phyloP scores from a whole-genome alignment of 2,797 vertebrate species.

The Vultur gryphus region DNA sequence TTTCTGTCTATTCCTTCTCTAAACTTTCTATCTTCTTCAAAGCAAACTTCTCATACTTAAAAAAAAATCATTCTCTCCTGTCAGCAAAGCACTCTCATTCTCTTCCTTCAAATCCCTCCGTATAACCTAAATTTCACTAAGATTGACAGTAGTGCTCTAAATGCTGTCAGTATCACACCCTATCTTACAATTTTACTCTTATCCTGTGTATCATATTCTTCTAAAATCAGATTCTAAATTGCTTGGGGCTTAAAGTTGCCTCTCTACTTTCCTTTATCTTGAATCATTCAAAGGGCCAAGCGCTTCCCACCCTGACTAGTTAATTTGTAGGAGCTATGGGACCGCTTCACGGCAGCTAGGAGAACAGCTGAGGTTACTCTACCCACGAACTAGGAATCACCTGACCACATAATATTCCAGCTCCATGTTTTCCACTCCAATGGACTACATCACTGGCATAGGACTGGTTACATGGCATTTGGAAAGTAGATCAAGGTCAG shows the following conservation, averaged over 20 bases:
- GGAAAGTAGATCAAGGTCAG: background rate
- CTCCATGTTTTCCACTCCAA: background rate
- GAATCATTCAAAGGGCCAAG: background rate
- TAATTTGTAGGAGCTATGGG: background rate
- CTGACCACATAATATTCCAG: background rate
- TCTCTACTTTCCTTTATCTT: constrained; percentile 1
- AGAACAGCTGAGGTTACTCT: background rate
- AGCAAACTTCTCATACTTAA: background rate
- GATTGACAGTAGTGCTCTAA: constrained; percentile 35
- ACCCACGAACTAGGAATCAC: background rate
- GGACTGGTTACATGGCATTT: background rate
- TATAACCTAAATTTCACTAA: constrained; percentile 27
- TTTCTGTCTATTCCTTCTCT: background rate
- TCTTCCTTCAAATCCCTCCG: constrained; percentile 1
- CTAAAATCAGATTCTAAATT: constrained; percentile 47
- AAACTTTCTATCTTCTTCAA: constrained; percentile 11
- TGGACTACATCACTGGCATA: background rate
- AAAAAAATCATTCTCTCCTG: background rate
- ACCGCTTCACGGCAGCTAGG: background rate
- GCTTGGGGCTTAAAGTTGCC: background rate
- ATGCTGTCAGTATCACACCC: constrained; percentile 9
- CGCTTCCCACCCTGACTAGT: background rate
- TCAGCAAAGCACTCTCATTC: background rate
- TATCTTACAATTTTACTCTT: constrained; percentile 30
- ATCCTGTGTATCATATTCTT: constrained; percentile 14